Evolutionary conservation across 2,797 vertebrate species (phyloP), one percentile per base, ranked within the genome.

Genomic region (Sebastes wilsoni): DNA sequence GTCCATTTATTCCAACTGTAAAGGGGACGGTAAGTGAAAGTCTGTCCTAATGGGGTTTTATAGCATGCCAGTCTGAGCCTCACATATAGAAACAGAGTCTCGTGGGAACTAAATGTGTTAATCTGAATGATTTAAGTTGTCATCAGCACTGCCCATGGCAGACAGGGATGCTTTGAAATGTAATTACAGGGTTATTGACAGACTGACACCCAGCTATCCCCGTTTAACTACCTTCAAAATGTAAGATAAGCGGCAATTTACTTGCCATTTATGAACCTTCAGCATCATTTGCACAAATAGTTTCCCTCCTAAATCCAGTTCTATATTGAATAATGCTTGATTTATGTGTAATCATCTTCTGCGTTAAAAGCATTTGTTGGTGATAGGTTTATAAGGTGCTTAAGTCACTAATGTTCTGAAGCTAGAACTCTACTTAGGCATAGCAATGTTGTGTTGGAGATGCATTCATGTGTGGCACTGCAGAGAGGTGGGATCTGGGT

Each of bases 111-210:
- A 23, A 82, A 85, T 67, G 34, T 60, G 69, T 72, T 83, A 28
- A 83, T 87, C 61, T 52, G 42, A 72, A 74, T 75, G 79, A 88
- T 80, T 89, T 23, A 82, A 34, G 65, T 42, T 77, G 49, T 80
- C 80, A 83, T 78, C 65, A 52, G 8, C 9, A n/a, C 60, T 55
- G 60, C 30, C 38, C 61, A 8, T 16, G n/a, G 52, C 67, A 25
- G 56, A 56, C 69, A 49, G 46, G 60, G 13, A 81, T 59, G 72
- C 32, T 22, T 61, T 62, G 25, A 56, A 79, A 80, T 72, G 30
- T 82, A 81, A 87, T 87, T 81, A 81, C 36, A 49, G 73, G 14
- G 36, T 67, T 72, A 66, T 27, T 82, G 77, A 87, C 80, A 60
- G 52, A 55, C 23, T 72, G 73, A 70, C 61, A 74, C 18, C 23